Evolutionary conservation across 2,797 vertebrate genomes (phyloP).

Genomic region (Danio choprae): DNA sequence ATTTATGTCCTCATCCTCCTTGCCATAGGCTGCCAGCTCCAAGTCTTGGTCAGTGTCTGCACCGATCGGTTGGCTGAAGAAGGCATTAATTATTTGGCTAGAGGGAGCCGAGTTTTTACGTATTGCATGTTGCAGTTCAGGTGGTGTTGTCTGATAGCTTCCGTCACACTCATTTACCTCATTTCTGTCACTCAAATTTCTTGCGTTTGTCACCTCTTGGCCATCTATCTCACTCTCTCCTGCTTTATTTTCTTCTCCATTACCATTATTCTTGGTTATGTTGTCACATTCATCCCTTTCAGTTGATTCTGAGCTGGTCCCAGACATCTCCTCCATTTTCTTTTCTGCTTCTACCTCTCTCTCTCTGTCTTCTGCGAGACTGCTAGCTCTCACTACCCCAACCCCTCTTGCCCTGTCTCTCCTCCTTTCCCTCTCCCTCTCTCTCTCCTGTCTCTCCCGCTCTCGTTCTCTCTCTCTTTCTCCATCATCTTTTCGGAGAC

Average conservation of each 20-base stretch:
- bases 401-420: conserved; percentile 76
- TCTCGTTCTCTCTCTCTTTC: conserved; percentile 77
- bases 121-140: conserved; percentile 53
- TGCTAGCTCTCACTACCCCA: conserved; percentile 81
- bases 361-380: conserved; percentile 82
- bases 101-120: conserved; percentile 82
- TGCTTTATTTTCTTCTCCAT: conserved; percentile 58
- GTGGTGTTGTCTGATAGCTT: conserved; percentile 54
- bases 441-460: conserved; percentile 72
- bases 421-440: conserved; percentile 76
- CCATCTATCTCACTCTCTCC: conserved; percentile 57
- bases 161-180: conserved; percentile 68
- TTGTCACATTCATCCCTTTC: conserved; percentile 70
- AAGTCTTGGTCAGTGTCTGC: conserved; percentile 66
- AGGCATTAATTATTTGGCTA: conserved; percentile 73
- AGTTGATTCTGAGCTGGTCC: conserved; percentile 62
- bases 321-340: conserved; percentile 70
- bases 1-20: conserved; percentile 76
- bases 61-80: conserved; percentile 72
- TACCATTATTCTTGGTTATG: conserved; percentile 64
- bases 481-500: conserved; percentile 73
- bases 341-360: conserved; percentile 74
- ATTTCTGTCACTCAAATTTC: conserved; percentile 63
- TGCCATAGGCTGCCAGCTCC: conserved; percentile 60
- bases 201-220: conserved; percentile 54